These are phyloP conservation scores for Neoarius graeffei DNA, from an alignment of 2,113 vertebrate species.

Conservation along the genomic window DNA sequence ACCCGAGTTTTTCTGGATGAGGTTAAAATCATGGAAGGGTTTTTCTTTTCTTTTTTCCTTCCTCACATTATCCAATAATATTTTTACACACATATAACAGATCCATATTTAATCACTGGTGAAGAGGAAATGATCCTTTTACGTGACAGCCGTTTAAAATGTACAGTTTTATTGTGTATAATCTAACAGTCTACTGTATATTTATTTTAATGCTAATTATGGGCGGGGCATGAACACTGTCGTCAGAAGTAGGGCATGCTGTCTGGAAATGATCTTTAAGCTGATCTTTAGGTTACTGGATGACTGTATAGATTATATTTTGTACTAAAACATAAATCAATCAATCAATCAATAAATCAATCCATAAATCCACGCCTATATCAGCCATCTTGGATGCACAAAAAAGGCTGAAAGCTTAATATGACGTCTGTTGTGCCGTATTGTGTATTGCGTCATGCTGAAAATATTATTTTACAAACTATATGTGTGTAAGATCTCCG, in stretches of 20 bases:
- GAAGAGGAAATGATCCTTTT: neutral
- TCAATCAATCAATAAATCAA: no score
- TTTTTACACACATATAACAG: neutral
- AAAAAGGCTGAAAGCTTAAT: neutral
- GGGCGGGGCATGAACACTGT: neutral
- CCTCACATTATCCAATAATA: neutral
- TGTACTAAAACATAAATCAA: neutral
- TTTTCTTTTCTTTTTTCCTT: neutral
- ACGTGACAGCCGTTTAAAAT: neutral
- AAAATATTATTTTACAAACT: neutral
- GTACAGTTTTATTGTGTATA: neutral
- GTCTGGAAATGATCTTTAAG: neutral
- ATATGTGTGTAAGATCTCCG: neutral
- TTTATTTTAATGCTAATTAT: neutral
- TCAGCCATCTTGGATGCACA: neutral
- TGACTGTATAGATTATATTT: neutral
- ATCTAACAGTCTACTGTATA: neutral
- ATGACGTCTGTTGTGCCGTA: neutral
- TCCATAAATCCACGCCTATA: neutral
- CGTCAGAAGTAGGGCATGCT: neutral
- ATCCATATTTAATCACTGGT: neutral
- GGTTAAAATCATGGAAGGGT: neutral
- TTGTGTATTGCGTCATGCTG: neutral
- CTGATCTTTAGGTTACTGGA: neutral
- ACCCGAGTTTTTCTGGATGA: neutral